Percentiles rank a stretch among this genome's conserved stretches.
phyloP scores from a whole-genome alignment of 2,113 vertebrate genomes.

The Hemicordylus capensis region DNA sequence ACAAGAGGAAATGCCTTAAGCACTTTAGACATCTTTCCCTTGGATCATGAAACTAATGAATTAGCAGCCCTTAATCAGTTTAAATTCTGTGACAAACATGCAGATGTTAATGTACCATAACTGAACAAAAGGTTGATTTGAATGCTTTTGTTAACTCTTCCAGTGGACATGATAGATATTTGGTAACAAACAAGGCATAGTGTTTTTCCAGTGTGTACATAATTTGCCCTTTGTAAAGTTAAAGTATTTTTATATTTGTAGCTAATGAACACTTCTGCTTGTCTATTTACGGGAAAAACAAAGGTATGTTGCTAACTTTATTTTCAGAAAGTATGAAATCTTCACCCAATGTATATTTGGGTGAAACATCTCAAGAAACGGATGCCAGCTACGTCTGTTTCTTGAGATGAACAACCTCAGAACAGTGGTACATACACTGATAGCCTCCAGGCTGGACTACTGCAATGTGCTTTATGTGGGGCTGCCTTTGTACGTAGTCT shows the following conservation, averaged over 20 bases:
- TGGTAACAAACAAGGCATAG: background rate
- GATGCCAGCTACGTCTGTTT: too few relatives aligned
- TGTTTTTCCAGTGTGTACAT: background rate
- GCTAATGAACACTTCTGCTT: slow-evolving; percentile 1
- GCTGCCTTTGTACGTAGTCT: too few relatives aligned
- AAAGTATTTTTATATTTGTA: slow-evolving; percentile 9
- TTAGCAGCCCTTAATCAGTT: slow-evolving; percentile 42
- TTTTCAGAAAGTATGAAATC: background rate
- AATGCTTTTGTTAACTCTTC: slow-evolving; percentile 10
- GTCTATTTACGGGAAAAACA: slow-evolving; percentile 14
- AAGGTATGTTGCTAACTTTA: background rate
- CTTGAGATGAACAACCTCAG: too few relatives aligned
- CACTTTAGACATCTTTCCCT: slow-evolving; percentile 72
- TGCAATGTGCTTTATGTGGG: too few relatives aligned
- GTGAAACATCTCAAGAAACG: too few relatives aligned
- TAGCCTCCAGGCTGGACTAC: too few relatives aligned
- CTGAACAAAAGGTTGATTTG: slow-evolving; percentile 9
- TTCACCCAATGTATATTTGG: background rate
- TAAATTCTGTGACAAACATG: slow-evolving; percentile 44
- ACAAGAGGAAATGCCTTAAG: slow-evolving; percentile 74
- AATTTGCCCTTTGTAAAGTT: background rate
- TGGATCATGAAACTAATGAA: slow-evolving; percentile 37
- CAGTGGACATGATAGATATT: background rate
- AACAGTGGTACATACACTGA: too few relatives aligned
- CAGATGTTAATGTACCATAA: slow-evolving; percentile 33